These are phyloP conservation scores for Tetragnatha montana DNA, from an alignment of 2,888 invertebrate genomes.

Conservation along the genomic window DNA sequence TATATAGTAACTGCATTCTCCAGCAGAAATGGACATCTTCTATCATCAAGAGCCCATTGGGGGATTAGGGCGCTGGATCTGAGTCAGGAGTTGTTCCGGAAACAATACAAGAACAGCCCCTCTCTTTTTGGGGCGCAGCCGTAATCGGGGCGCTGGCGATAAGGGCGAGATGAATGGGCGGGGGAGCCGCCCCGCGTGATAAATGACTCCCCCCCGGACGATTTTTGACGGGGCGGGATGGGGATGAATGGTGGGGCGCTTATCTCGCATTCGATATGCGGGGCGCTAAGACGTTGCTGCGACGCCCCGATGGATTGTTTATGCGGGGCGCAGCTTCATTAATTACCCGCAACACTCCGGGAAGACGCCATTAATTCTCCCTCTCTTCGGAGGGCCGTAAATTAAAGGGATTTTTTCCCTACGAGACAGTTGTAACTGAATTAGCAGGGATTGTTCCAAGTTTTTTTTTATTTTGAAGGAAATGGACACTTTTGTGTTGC, in stretches of 20 bases:
- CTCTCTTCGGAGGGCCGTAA: conserved; percentile 8
- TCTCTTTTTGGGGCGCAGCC: conserved; percentile 53
- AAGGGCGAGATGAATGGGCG: conserved; percentile 67
- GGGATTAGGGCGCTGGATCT: neutral
- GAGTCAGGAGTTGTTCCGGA: conserved; percentile 12
- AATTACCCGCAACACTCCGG: conserved; percentile 34
- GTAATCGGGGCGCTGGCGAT: conserved; percentile 65
- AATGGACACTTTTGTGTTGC: too few species aligned
- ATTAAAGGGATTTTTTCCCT: conserved; percentile 35
- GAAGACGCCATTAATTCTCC: neutral
- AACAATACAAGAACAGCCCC: conserved; percentile 68
- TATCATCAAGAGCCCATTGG: too few species aligned
- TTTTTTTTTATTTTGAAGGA: neutral
- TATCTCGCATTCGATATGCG: conserved; percentile 41
- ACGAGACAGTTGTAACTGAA: neutral
- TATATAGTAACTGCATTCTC: too few species aligned
- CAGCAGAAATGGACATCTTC: too few species aligned
- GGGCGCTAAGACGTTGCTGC: conserved; percentile 39
- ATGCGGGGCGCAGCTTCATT: conserved; percentile 35
- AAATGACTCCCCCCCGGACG: conserved; percentile 60
- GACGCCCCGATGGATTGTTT: conserved; percentile 14
- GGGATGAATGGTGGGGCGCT: conserved; percentile 54
- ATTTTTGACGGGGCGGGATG: conserved; percentile 67
- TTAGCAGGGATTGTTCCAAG: neutral
- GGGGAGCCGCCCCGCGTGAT: conserved; percentile 55